These are phyloP conservation scores for Sarcoramphus papa DNA, from an alignment of 2,797 vertebrate genomes.

Conservation along the genomic window DNA sequence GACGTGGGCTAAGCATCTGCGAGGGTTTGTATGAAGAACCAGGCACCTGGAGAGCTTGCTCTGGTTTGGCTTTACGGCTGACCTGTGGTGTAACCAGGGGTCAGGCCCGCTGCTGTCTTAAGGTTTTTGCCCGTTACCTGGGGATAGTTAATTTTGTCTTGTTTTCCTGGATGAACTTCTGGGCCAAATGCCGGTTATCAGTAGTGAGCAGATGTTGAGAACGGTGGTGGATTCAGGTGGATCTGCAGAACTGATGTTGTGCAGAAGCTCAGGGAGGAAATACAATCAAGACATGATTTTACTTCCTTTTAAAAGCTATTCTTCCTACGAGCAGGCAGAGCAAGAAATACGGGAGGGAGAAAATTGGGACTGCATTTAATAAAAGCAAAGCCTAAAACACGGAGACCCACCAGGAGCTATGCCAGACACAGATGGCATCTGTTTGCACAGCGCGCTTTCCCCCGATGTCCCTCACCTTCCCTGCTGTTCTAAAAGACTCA, in stretches of 20 bases:
- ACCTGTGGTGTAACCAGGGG: background rate
- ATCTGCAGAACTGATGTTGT: background rate
- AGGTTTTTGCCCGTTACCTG: background rate
- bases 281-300: accelerated
- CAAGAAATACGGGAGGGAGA: background rate
- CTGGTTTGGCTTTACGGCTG: background rate
- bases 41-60: background rate
- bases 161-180: background rate
- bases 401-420: background rate
- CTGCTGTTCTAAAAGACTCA: background rate
- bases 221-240: background rate
- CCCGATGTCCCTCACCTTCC: background rate
- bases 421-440: background rate
- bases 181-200: background rate
- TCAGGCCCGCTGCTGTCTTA: background rate
- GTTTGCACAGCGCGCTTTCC: accelerated
- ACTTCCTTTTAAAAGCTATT: background rate
- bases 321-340: background rate
- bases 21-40: background rate
- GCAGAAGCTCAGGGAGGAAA: background rate
- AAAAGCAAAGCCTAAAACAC: background rate
- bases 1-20: background rate
- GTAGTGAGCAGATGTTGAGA: background rate
- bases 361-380: background rate
- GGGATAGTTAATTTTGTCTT: background rate